These are phyloP conservation scores for Pedetes capensis DNA, from an alignment of 2,113 vertebrate genomes.

Conservation along the genomic window DNA sequence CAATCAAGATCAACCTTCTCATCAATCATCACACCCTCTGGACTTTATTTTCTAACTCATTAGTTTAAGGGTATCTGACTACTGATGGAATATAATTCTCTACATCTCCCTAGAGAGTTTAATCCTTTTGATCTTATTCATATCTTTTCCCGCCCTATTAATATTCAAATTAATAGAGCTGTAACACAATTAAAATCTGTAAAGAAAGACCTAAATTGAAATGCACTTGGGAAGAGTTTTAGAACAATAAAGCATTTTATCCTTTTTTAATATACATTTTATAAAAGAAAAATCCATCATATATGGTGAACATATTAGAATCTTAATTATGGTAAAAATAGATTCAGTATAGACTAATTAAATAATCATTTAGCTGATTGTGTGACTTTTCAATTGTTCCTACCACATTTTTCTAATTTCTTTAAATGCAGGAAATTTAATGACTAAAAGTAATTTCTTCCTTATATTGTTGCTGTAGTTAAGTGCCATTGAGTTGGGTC, in stretches of 20 bases:
- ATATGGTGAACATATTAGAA: background rate
- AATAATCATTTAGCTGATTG: background rate
- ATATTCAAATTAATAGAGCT: background rate
- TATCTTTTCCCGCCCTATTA: background rate
- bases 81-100: background rate
- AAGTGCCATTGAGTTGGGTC: too few relatives aligned
- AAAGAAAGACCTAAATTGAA: background rate
- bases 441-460: background rate
- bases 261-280: background rate
- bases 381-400: background rate
- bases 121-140: background rate
- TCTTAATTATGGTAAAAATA: background rate
- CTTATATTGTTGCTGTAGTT: too few relatives aligned
- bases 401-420: background rate
- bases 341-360: background rate
- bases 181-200: background rate
- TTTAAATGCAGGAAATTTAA: background rate
- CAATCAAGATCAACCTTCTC: too few relatives aligned
- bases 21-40: background rate
- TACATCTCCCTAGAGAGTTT: background rate
- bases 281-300: background rate
- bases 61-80: background rate
- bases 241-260: background rate
- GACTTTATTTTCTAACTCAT: conserved; percentile 1
- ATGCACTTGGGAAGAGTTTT: background rate